phyloP scores from a whole-genome alignment of 2,888 invertebrate species.

The Latheticus oryzae region DNA sequence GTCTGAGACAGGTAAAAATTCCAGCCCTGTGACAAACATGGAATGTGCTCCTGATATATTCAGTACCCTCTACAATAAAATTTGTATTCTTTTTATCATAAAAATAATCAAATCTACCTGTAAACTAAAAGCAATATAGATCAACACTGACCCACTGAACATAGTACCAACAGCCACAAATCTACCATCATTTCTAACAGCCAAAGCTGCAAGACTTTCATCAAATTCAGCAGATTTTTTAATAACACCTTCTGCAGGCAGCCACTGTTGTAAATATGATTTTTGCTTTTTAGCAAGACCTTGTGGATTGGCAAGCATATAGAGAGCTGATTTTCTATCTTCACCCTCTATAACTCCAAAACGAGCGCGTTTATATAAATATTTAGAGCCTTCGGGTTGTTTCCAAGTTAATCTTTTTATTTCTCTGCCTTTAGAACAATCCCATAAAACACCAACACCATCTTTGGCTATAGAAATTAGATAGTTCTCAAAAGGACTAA shows the following conservation, averaged over 20 bases:
- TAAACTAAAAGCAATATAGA: conserved; percentile 91
- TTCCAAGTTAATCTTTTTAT: conserved; percentile 79
- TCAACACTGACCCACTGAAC: conserved; percentile 91
- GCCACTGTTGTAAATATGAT: conserved; percentile 86
- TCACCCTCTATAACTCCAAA: conserved; percentile 80
- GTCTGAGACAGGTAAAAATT: conserved; percentile 86
- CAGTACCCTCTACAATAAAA: conserved; percentile 75
- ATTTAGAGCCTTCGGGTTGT: conserved; percentile 81
- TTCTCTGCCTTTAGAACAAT: conserved; percentile 74
- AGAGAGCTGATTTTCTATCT: conserved; percentile 75
- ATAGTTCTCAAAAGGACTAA: conserved; percentile 82
- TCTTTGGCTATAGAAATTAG: conserved; percentile 91
- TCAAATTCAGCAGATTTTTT: conserved; percentile 71
- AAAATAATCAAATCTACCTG: conserved; percentile 69
- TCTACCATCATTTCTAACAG: conserved; percentile 90
- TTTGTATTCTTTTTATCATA: no score
- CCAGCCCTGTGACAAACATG: conserved; percentile 97
- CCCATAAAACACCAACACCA: conserved; percentile 86
- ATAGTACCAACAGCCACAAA: conserved; percentile 94
- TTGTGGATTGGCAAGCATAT: conserved; percentile 84
- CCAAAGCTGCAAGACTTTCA: conserved; percentile 85
- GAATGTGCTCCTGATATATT: conserved; percentile 89
- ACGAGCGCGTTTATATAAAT: conserved; percentile 86
- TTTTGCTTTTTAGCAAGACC: conserved; percentile 77
- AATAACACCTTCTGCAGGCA: conserved; percentile 71